These are phyloP conservation scores for Uloborus diversus DNA, from an alignment of 1,140 invertebrate genomes.

Conservation along the genomic window DNA sequence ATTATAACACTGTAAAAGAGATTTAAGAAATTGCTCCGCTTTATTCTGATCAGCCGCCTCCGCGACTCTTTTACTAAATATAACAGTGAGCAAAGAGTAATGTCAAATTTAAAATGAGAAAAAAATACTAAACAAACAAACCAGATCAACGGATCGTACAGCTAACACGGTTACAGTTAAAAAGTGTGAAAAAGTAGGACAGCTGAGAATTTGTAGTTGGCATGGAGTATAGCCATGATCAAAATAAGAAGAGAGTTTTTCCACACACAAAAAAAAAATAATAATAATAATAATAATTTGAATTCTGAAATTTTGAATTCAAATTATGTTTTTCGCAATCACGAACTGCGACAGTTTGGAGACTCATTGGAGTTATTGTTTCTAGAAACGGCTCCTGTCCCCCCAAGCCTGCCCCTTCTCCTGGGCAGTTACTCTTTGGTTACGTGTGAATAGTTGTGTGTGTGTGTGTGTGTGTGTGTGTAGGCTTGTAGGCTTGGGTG, in stretches of 20 bases:
- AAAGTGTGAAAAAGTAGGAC: background rate
- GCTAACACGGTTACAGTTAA: background rate
- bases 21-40: no score
- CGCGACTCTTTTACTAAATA: constrained; percentile 24
- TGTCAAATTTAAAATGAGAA: constrained; percentile 1
- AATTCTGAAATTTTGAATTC: no score
- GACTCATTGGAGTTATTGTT: no score
- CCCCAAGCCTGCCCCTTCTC: no score
- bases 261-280: background rate
- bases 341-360: no score
- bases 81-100: constrained; percentile 40
- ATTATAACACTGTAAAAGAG: no score
- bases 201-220: background rate
- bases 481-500: no score
- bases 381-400: no score
- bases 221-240: background rate
- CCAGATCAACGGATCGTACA: constrained; percentile 26
- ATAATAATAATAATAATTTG: background rate
- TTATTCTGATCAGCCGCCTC: constrained; percentile 16
- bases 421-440: no score
- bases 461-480: no score
- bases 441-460: no score
- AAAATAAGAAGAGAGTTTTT: background rate
- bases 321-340: no score
- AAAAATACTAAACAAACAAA: constrained; percentile 10